Percentiles rank a stretch among this genome's conserved stretches.
Conservation (phyloP, 2,888 invertebrate species). For the Volucella inflata region DNA sequence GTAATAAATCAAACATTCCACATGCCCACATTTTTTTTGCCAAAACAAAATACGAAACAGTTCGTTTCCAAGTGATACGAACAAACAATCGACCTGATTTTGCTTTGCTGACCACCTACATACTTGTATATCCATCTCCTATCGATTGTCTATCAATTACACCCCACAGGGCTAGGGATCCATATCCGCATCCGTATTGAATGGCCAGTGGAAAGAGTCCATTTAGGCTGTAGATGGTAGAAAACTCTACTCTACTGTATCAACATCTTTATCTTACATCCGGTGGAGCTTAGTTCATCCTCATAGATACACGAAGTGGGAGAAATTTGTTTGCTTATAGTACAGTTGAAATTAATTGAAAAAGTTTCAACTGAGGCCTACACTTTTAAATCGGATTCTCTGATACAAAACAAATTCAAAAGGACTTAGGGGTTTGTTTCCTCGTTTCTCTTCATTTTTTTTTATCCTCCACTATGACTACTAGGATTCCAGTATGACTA, state of each 20-base stretch:
- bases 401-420: conserved; percentile 63
- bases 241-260: neutral
- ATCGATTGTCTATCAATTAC: conserved; percentile 72
- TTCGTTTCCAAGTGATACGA: conserved; percentile 60
- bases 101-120: conserved; percentile 5
- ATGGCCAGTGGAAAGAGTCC: conserved; percentile 24
- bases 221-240: neutral
- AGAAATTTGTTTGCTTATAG: conserved; percentile 64
- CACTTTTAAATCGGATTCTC: conserved; percentile 58
- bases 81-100: conserved; percentile 63
- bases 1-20: conserved; percentile 71
- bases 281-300: conserved; percentile 7
- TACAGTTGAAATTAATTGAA: conserved; percentile 72
- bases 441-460: conserved; percentile 21
- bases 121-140: conserved; percentile 23
- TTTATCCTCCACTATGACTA: conserved; percentile 12
- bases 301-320: conserved; percentile 33
- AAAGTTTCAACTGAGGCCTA: conserved; percentile 64
- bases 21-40: conserved; percentile 24
- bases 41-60: conserved; percentile 40
- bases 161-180: conserved; percentile 49
- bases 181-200: conserved; percentile 44
- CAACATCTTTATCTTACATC: conserved; percentile 60
- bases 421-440: conserved; percentile 62
- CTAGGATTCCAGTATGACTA: no score